Evolutionary conservation across 2,888 invertebrate species (phyloP), one percentile per base, ranked within the genome.

Genomic region (Automeris io): DNA sequence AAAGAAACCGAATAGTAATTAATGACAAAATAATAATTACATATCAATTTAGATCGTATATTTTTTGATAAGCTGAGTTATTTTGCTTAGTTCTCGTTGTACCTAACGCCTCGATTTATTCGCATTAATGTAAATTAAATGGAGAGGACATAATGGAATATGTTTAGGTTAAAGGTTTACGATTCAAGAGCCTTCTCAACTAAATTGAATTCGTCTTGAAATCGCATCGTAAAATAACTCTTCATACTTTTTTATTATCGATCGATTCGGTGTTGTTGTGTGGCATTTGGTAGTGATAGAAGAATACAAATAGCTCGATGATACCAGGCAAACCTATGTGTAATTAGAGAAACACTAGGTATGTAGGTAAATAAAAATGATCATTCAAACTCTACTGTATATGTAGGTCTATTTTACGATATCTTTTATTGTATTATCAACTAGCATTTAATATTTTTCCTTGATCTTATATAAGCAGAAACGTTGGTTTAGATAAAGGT

Each of bases 121-220:
- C 52, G 47, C 49, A 47, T 50, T 59, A 57, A 67, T 63, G 58
- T 57, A 57, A 50, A 45, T 53, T 49, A 52, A 57, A 61, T 51
- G 48, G 50, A 49, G 46, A 41, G 46, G 45, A 45, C 44, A 55
- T 61, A 58, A 69, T 64, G 54, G 61, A 59, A 60, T 57, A 54
- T 61, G 64, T 58, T 61, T 52, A 64, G 76, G 80, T 80, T 78
- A 80, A 70, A 74, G 73, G 82, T 81, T 82, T 81, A 82, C 68
- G 68, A 68, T 49, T 40, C 46, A 51, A 63, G 57, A 61, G 63
- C 57, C 65, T 67, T 67, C 61, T 71, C 61, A 73, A 81, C 70
- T 71, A 79, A 85, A 86, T 86, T 83, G 85, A 83, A 86, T 80
- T 71, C 54, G 68, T 64, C 60, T 70, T 57, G 62, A 57, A 76